phyloP scores from a whole-genome alignment of 2,113 vertebrate species.

The Mobula hypostoma region DNA sequence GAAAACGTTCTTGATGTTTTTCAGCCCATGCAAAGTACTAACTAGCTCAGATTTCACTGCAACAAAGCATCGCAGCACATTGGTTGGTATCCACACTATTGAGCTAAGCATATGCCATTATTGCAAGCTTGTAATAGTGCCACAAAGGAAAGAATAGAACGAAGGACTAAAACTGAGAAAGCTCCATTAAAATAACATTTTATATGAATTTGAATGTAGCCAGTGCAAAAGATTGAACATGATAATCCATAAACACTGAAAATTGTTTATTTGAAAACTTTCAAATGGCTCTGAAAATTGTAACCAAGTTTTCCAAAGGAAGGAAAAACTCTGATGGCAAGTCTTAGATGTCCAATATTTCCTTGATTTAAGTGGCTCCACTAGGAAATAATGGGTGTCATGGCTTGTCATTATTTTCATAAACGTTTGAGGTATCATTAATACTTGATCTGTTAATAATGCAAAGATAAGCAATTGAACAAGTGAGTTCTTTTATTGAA shows the following conservation, averaged over 20 bases:
- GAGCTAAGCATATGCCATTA: neutral
- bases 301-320: too few relatives aligned
- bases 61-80: neutral
- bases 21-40: neutral
- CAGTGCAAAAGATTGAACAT: too few relatives aligned
- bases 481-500: too few relatives aligned
- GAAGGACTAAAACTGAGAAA: neutral
- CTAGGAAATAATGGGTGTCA: too few relatives aligned
- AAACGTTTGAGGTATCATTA: neutral
- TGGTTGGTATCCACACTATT: neutral
- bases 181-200: too few relatives aligned
- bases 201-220: too few relatives aligned
- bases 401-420: too few relatives aligned
- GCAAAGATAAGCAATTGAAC: neutral
- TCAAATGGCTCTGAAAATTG: too few relatives aligned
- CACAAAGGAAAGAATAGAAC: neutral
- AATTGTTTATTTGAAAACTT: too few relatives aligned
- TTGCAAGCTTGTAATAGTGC: neutral
- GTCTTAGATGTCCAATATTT: neutral
- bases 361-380: neutral
- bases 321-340: neutral
- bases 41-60: neutral
- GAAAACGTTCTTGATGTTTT: neutral
- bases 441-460: neutral
- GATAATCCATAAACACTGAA: too few relatives aligned